These are phyloP conservation scores for Nothobranchius furzeri DNA, from an alignment of 2,113 vertebrate genomes.

Conservation along the genomic window DNA sequence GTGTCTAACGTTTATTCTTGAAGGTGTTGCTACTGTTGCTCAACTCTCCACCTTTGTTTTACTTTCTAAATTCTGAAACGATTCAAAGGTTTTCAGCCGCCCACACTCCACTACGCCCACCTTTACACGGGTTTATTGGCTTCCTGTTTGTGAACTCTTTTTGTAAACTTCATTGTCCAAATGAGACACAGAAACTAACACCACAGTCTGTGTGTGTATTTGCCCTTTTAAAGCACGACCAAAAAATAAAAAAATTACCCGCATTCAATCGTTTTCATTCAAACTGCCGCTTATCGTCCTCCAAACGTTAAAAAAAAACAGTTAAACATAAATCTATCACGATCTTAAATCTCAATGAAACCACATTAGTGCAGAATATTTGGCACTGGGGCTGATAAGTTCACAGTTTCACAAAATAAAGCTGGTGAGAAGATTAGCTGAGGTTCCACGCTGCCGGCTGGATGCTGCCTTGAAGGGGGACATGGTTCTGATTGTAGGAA, in stretches of 20 bases:
- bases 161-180: not conserved
- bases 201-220: not conserved
- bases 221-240: not conserved
- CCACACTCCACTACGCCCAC: conserved; percentile 10
- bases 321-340: conserved; percentile 6
- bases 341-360: conserved; percentile 4
- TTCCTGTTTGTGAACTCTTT: not conserved
- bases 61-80: conserved; percentile 29
- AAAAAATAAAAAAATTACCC: not conserved
- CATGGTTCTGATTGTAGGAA: conserved; percentile 73
- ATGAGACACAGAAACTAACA: not conserved
- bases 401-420: conserved; percentile 29
- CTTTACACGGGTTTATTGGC: not conserved
- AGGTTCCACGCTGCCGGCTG: conserved; percentile 37
- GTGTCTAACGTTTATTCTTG: conserved; percentile 7
- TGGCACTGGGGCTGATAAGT: not conserved
- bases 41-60: conserved; percentile 6
- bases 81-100: conserved; percentile 26
- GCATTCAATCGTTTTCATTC: no score
- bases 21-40: conserved; percentile 1
- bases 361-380: conserved; percentile 13
- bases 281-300: not conserved
- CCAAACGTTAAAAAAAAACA: conserved; percentile 9
- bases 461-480: conserved; percentile 61
- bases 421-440: conserved; percentile 57